Base-by-base conservation (phyloP, 92 coral and sea anemone species). In the Porites lobata region DNA sequence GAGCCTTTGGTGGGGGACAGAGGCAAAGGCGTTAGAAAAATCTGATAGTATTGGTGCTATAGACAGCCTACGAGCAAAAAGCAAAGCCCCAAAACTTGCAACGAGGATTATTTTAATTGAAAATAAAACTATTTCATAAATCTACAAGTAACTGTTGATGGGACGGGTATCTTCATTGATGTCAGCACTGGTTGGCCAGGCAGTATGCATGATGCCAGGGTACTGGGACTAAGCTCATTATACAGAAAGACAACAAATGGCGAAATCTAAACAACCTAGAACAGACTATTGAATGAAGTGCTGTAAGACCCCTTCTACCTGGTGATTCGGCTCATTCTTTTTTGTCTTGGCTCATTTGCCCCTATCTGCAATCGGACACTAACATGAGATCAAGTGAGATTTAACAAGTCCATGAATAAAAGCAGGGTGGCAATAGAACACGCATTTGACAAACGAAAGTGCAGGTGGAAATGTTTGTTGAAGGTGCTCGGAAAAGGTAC, bases 171-270 rank as follows among this genome's bases (percentile, higher is more conserved):
- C 70, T 80, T 87, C 53, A 78, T 78, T 50, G 90, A 69, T 24
- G 85, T 69, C 38, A 85, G 78, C 77, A 70, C 82, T 38, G 90
- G 90, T 67, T 86, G 90, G 85, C 90, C 90, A 79, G 84, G 90
- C 65, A 78, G 85, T 61, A 86, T 86, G 58, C 79, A 86, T 50
- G 90, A 65, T 72, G 85, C 78, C 72, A 86, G 90, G 69, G 85
- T 78, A 50, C 65, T 77, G 84, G 51, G 76, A 67, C 81, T 85
- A 20, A 86, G 90, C 71, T 19, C 85, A 43, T 78, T 78, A 22
- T 86, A 77, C 67, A 51, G 83, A 52, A 54, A 62, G 82, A 83
- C 85, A 17, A 78, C 63, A 50, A 52, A 73, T 58, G 79, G 59
- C 32, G 24, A 69, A 58, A 69, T 69, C 18, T 75, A 67, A 32